Conservation (phyloP, 2,888 invertebrate genomes). For the Agapetus fuscipes region DNA sequence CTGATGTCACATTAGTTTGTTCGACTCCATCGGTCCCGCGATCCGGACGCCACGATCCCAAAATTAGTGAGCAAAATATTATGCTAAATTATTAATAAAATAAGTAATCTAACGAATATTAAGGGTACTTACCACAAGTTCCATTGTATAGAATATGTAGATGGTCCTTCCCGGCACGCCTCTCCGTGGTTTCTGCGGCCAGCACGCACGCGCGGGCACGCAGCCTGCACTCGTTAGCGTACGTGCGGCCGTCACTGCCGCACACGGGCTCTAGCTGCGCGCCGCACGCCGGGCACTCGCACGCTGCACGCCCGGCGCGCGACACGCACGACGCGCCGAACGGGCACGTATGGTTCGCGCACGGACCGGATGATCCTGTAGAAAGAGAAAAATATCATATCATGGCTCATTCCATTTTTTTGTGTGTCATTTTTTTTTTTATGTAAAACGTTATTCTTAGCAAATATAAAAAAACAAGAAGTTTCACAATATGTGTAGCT, state of each 20-base stretch:
- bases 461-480: too few species aligned
- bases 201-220: slow-evolving; percentile 71
- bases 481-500: too few species aligned
- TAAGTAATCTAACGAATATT: too few species aligned
- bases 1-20: too few species aligned
- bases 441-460: not conserved
- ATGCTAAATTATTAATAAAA: too few species aligned
- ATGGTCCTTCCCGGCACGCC: slow-evolving; percentile 56
- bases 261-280: slow-evolving; percentile 67
- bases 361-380: slow-evolving; percentile 47
- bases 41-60: too few species aligned
- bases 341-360: slow-evolving; percentile 49
- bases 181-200: slow-evolving; percentile 44
- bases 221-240: slow-evolving; percentile 75
- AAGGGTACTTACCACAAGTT: slow-evolving; percentile 36
- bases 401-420: too few species aligned
- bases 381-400: too few species aligned
- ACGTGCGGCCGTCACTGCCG: slow-evolving; percentile 69
- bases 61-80: too few species aligned
- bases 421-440: too few species aligned
- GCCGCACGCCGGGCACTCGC: slow-evolving; percentile 66
- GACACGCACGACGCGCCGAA: slow-evolving; percentile 58
- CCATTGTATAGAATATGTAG: slow-evolving; percentile 53
- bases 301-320: slow-evolving; percentile 52
- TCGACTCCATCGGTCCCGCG: too few species aligned